Percentiles rank a stretch among this genome's conserved stretches.
Conservation (phyloP, 2,888 invertebrate species). For the Parelbella ahira region DNA sequence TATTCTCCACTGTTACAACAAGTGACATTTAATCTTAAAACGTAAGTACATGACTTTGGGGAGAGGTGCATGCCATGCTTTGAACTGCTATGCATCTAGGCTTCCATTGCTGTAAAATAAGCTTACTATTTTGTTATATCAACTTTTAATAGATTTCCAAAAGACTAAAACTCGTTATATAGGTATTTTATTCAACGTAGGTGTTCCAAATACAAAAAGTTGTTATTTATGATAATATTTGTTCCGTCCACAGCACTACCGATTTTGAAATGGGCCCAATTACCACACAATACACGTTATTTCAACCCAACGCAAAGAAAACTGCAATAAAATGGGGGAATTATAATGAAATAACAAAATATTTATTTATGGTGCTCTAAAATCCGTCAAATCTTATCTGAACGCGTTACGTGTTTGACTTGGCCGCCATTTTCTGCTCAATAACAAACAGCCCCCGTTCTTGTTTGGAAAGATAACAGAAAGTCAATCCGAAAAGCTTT, state of each 20-base stretch:
- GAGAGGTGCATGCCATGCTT: no score
- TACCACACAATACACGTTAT: background rate
- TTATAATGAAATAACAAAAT: conserved; percentile 26
- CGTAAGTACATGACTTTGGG: no score
- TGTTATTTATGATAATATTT: conserved; percentile 3
- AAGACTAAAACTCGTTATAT: no score
- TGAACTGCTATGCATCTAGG: no score
- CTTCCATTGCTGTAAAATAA: no score
- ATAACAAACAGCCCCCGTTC: conserved; percentile 47
- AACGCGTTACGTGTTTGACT: conserved; percentile 32
- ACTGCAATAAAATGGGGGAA: conserved; percentile 10
- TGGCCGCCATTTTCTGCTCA: conserved; percentile 40
- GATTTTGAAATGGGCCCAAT: background rate
- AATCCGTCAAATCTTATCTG: conserved; percentile 39
- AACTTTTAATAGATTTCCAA: no score
- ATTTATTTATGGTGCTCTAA: conserved; percentile 35
- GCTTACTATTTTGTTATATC: no score
- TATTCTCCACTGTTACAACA: no score
- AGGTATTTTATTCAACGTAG: background rate
- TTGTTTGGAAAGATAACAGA: conserved; percentile 71
- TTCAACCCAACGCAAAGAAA: conserved; percentile 3
- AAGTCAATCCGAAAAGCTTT: conserved; percentile 54
- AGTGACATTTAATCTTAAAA: no score
- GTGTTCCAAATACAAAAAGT: background rate
- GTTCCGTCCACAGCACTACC: conserved; percentile 4